Conservation (phyloP, 2,113 vertebrate genomes). For the Sus scrofa region T2T-Sscrofa CM000816.6:97174501-97175000, state of each 20-base stretch:
- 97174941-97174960: no score
- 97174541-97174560: background rate
- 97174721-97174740: background rate
- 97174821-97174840: background rate
- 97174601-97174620: background rate
- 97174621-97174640: background rate
- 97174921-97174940: background rate
- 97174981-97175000: background rate
- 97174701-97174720: background rate
- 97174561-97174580: background rate
- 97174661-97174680: background rate
- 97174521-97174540: background rate
- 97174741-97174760: fast-evolving
- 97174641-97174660: background rate
- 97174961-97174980: fast-evolving
- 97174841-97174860: constrained; percentile 9
- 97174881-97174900: background rate
- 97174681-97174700: background rate
- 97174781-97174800: no score
- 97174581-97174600: background rate
- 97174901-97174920: background rate
- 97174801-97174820: no score
- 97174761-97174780: background rate
- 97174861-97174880: background rate
- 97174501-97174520: background rate